Conservation (phyloP, 2,888 invertebrate genomes). For the Suillia variegata region DNA sequence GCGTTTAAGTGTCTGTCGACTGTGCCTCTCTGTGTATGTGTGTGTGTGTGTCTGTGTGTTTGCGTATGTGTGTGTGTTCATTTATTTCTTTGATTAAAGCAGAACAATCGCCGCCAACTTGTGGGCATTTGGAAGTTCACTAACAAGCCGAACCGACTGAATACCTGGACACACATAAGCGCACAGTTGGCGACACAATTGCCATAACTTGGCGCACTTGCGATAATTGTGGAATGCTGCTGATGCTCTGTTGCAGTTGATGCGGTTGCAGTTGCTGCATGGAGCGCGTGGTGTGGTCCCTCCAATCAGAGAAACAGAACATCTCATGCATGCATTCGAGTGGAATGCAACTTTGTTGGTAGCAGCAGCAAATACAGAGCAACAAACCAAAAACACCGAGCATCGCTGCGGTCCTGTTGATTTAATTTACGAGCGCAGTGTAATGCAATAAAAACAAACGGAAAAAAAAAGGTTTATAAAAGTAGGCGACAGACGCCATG, state of each 20-base stretch:
- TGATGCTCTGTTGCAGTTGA: too few relatives aligned
- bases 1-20: too few relatives aligned
- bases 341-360: slow-evolving; percentile 9
- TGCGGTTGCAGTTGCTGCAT: background rate
- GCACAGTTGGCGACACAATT: slow-evolving; percentile 23
- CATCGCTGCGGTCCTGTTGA: slow-evolving; percentile 13
- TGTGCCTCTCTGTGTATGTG: too few relatives aligned
- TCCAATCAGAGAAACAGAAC: background rate
- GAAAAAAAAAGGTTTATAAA: too few relatives aligned
- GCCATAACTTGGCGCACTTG: slow-evolving; percentile 23
- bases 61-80: background rate
- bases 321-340: background rate
- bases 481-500: too few relatives aligned
- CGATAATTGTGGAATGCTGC: slow-evolving; percentile 21
- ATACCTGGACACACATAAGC: background rate
- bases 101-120: background rate
- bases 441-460: slow-evolving; percentile 23
- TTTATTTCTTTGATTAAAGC: background rate
- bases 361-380: too few relatives aligned
- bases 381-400: background rate
- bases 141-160: background rate
- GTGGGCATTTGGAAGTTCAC: background rate
- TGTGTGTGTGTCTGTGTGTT: background rate
- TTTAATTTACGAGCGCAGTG: slow-evolving; percentile 25
- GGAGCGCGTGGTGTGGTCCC: background rate